Base-by-base conservation (phyloP, 2,797 vertebrate genomes). In the Betta splendens region DNA sequence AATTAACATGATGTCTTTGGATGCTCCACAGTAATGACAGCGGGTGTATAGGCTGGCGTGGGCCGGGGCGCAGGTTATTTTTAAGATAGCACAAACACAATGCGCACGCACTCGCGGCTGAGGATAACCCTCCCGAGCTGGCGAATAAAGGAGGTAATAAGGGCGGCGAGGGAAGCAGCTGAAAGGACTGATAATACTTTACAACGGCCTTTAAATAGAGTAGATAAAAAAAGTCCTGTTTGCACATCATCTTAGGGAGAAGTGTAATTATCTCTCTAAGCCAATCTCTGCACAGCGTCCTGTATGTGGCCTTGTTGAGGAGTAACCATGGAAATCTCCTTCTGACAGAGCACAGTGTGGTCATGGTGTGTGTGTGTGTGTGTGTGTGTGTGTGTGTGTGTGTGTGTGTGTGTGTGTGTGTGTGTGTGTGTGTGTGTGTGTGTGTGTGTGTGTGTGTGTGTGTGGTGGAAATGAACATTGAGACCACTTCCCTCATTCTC, bases 271-370 rank as follows among this genome's bases (percentile, higher is more conserved):
- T 90, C 83, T 69, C n/a, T 31, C 9, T 31, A 69, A 82, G 78
- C 86, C 85, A 91, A 91, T 89, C 29, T 2, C 11, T 31, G 29
- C 12, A 12, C 10, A 75, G 78, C 80, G 91, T 89, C 86, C 85
- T 91, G 75, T 50, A 83, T 38, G 83, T 90, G 89, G 90, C 87
- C 86, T 91, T 86, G 87, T 77, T 70, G 25, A 78, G 81, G 84
- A 40, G 89, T 89, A 88, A 82, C 91, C 92, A 88, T 69, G 62
- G 91, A 84, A 91, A 89, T 82, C 31, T 67, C 52, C 66, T 63
- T 62, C 71, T 84, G n/a, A n/a, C 54, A 63, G 3, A 81, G 69
- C 62, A 59, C 40, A 64, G 74, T 69, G 69, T 77, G 77, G 33
- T 40, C 56, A 78, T 72, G 47, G 9, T 20, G 5, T 3, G 12